Evolutionary conservation across 2,888 invertebrate species (phyloP), one percentile per base, ranked within the genome.

Genomic region (Bugula neritina): DNA sequence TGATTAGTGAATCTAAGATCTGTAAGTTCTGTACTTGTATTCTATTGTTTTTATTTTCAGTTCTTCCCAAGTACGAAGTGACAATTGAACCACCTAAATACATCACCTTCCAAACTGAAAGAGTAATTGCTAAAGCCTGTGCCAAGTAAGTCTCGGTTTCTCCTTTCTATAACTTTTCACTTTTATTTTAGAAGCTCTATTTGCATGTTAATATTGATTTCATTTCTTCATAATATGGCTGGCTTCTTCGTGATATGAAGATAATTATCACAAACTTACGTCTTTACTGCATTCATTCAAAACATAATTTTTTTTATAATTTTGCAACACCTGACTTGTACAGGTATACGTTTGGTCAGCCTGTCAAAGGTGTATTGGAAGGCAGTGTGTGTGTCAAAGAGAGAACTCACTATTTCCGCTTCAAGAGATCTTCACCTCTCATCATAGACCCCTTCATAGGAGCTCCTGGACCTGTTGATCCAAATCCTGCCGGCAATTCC

Each of bases 321-420:
- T n/a, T n/a, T n/a, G n/a, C n/a, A n/a, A n/a, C n/a, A n/a, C 17
- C 43, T 43, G 55, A 17, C 3, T 23, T 25, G 5, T 55, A 31
- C n/a, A 63, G 63, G 63, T 63, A 63, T 31, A 63, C 63, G 13
- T 63, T 63, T 27, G 63, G 63, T 25, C 63, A 63, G 31, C 63
- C 63, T 13, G 63, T 63, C 3, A 27, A 10, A 5, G 63, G 63
- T 23, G 25, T 25, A 2, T 17, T 70, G 13, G 70, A 70, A 17
- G 35, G 43, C 35, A 70, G 70, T 25, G 43, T 70, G 10, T 54
- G 54, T 25, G 70, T 70, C 2, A 35, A 63, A 31, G 63, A 63
- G n/a, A 27, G n/a, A n/a, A 21, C 10, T 13, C 2, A n/a, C 3
- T 63, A 13, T 31, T 63, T 25, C 27, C 27, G 10, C 29, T 63